Base-by-base conservation (phyloP, 1,140 invertebrate species). In the Pygmarrhopalites habei region DNA sequence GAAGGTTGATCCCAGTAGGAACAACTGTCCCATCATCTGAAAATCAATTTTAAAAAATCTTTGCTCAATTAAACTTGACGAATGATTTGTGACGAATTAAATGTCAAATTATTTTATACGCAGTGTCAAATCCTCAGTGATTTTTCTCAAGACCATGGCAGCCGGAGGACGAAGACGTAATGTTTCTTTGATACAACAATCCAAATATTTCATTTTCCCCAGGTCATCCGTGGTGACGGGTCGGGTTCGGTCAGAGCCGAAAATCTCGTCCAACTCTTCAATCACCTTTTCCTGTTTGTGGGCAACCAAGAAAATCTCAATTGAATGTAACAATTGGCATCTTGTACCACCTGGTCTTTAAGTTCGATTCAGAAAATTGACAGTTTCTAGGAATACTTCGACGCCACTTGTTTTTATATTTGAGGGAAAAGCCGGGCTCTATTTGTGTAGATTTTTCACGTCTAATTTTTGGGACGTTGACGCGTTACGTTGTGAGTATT, bases 111-210 rank as follows among this genome's bases (percentile, higher is more conserved):
- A 21, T 49, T 29, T 14, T 30, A 1, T 53, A 62, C 60, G 74
- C 28, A 77, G 57, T 62, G 73, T 59, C 1, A 74, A 56, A 55
- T 79, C 78, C 72, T 79, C 70, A 62, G 61, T 69, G 39, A 82
- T 61, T 35, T 51, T 26, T 67, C 82, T 72, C 12, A 66, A 72
- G 57, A 86, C 79, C 32, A 80, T 67, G 14, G 85, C 84, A n/a
- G 85, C 83, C 60, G 81, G 81, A 15, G 85, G 84, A 73, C 79
- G 85, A 5, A 84, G 59, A 62, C 82, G 71, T 1, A 85, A 71
- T 2, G 78, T 70, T 75, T 85, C 83, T 67, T 83, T 86, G 19
- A 86, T 79, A 25, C 82, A 82, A 65, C 79, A 78, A 65, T 87
- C 84, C 4, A 85, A 72, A 73, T 85, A 85, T 23, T 78, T 78